phyloP scores from a whole-genome alignment of 2,113 vertebrate species.

The Heterotilapia buettikoferi region DNA sequence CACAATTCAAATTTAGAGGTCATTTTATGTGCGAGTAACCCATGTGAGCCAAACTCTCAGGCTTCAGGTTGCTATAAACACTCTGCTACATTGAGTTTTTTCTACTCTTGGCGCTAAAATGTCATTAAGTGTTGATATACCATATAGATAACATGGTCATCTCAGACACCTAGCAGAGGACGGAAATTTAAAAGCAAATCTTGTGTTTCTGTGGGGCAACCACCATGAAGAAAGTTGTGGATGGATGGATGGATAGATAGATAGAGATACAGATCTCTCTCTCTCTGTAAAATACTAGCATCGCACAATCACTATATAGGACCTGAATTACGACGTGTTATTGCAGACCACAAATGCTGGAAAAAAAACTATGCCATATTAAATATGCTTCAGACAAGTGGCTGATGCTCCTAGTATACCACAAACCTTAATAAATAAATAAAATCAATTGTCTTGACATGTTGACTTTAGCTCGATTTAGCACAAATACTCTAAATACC shows the following conservation, averaged over 20 bases:
- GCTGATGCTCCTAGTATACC: background rate
- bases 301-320: background rate
- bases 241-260: rapidly evolving
- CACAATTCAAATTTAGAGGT: background rate
- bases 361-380: rapidly evolving
- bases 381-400: background rate
- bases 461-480: background rate
- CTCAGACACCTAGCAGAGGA: background rate
- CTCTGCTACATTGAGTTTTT: background rate
- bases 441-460: background rate
- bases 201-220: background rate
- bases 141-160: background rate
- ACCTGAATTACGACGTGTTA: background rate
- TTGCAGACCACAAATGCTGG: background rate
- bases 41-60: background rate
- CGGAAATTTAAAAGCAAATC: rapidly evolving
- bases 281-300: background rate
- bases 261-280: background rate
- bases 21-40: background rate
- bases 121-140: background rate
- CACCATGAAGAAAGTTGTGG: background rate
- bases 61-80: background rate
- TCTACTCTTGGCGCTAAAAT: background rate
- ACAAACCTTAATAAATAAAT: background rate
- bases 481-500: background rate